Conservation (phyloP, 2,113 vertebrate genomes). For the Albula goreensis region DNA sequence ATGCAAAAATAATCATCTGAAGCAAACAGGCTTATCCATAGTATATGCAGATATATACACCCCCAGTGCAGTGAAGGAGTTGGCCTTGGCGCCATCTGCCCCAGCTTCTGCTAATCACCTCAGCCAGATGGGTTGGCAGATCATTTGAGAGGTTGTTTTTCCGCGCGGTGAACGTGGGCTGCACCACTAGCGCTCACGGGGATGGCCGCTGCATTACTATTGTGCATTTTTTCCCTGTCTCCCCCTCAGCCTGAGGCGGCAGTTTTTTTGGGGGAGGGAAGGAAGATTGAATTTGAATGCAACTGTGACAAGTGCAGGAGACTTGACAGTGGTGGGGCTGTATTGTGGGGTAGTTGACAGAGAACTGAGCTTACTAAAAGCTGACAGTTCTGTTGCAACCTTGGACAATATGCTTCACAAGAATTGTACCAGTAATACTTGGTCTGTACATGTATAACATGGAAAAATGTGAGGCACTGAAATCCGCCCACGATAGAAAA, state of each 20-base stretch:
- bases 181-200: conserved; percentile 11
- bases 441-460: neutral
- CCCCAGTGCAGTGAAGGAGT: conserved; percentile 51
- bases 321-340: neutral
- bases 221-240: neutral
- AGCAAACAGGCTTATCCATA: conserved; percentile 38
- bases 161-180: conserved; percentile 39
- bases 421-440: neutral
- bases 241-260: neutral
- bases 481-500: neutral
- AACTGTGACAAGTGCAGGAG: too few relatives aligned
- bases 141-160: conserved; percentile 53
- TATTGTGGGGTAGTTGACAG: neutral
- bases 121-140: conserved; percentile 61
- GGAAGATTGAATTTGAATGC: neutral
- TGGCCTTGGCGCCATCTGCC: conserved; percentile 58
- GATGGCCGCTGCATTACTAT: neutral
- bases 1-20: conserved; percentile 30
- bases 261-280: neutral
- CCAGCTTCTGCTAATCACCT: conserved; percentile 63
- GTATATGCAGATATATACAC: conserved; percentile 54
- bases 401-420: neutral
- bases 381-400: neutral
- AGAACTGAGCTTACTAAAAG: neutral
- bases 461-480: conserved; percentile 30